Evolutionary conservation across 2,113 vertebrate species (phyloP).

Genomic region (Prunella fulvescens): DNA sequence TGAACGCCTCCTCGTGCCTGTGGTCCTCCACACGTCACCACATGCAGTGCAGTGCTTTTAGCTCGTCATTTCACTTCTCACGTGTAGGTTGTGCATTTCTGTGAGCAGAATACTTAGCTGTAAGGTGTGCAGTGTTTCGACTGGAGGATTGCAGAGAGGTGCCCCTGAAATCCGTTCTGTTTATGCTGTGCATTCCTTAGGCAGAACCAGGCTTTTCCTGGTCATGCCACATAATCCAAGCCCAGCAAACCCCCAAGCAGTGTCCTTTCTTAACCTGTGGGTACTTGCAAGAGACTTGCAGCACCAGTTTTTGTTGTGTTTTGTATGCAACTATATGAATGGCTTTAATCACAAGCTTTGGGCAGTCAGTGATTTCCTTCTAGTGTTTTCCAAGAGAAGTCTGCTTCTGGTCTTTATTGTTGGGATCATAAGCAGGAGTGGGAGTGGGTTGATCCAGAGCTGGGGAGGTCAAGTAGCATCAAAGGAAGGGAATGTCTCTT

Average conservation of each 20-base stretch:
- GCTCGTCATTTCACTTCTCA: accelerated
- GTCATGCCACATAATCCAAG: neutral
- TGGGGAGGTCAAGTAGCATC: neutral
- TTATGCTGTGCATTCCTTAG: neutral
- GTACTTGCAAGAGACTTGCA: neutral
- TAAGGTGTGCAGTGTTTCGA: neutral
- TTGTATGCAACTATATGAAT: neutral
- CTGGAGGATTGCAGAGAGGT: neutral
- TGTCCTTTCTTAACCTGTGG: neutral
- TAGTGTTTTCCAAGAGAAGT: neutral
- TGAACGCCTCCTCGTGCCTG: accelerated
- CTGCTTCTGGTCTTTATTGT: neutral
- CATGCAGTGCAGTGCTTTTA: neutral
- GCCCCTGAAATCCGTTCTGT: neutral
- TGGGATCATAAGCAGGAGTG: neutral
- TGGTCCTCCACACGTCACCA: accelerated
- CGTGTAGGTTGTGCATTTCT: neutral
- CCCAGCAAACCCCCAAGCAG: neutral
- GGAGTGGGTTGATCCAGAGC: neutral
- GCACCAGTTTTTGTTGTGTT: neutral
- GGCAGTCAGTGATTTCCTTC: neutral
- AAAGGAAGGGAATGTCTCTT: neutral
- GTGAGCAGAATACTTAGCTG: neutral
- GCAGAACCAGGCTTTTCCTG: neutral
- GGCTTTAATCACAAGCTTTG: neutral